These are phyloP conservation scores for Phalacrocorax carbo DNA, from an alignment of 2,113 vertebrate genomes.

Conservation along the genomic window DNA sequence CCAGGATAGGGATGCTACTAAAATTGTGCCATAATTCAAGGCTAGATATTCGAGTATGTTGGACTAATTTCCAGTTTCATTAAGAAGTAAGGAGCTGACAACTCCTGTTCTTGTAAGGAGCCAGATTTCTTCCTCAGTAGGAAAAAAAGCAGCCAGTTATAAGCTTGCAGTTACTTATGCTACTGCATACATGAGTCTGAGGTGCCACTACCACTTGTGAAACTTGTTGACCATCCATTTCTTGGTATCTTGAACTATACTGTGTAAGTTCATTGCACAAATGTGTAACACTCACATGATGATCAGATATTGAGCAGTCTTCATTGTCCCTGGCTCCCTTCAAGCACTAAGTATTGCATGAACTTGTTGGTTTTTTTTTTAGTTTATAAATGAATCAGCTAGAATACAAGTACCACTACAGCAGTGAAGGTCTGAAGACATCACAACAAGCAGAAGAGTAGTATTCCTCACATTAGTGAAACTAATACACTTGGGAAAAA, in stretches of 20 bases:
- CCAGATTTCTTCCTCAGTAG: neutral
- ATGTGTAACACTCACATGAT: neutral
- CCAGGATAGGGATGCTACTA: neutral
- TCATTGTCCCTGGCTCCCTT: neutral
- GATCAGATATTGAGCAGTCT: neutral
- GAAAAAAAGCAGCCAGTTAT: neutral
- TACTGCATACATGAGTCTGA: neutral
- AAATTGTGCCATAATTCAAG: neutral
- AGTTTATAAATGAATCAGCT: neutral
- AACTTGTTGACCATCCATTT: neutral
- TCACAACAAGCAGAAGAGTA: neutral
- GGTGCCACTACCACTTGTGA: neutral
- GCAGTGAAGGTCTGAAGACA: neutral
- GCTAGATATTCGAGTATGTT: neutral
- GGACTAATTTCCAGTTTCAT: neutral
- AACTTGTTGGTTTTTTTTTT: neutral
- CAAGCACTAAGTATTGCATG: neutral
- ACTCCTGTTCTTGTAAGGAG: neutral
- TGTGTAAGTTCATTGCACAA: neutral
- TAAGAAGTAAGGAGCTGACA: neutral
- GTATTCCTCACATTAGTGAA: neutral
- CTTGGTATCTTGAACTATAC: neutral
- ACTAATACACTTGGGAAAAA: neutral
- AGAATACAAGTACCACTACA: neutral
- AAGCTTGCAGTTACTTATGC: neutral